Conservation (phyloP, 1,140 invertebrate genomes). For the Nasonia giraulti region DNA sequence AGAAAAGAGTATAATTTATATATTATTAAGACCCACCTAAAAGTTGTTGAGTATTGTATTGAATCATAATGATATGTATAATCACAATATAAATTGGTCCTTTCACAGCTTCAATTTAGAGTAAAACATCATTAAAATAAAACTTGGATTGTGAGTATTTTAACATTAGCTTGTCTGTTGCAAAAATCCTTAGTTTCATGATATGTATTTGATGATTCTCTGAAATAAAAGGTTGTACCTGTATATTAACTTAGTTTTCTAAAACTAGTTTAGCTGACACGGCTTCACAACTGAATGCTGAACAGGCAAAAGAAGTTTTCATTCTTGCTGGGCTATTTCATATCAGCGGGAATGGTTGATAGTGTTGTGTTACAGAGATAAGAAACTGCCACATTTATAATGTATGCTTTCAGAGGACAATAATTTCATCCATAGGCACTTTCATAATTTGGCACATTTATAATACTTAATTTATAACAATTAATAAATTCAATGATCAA, state of each 20-base stretch:
- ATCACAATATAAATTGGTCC: background rate
- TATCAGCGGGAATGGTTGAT: conserved; percentile 43
- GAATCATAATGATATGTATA: conserved; percentile 29
- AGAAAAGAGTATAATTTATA: too few species aligned
- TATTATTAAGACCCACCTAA: conserved; percentile 25
- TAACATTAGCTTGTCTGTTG: background rate
- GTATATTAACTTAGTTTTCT: background rate
- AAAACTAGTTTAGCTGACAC: conserved; percentile 1
- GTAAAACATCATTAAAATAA: conserved; percentile 1
- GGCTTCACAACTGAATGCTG: conserved; percentile 21
- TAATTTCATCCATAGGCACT: background rate
- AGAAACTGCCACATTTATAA: conserved; percentile 26
- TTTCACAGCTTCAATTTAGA: conserved; percentile 1
- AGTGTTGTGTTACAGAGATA: conserved; percentile 40
- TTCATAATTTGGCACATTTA: too few species aligned
- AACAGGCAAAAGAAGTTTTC: conserved; percentile 30
- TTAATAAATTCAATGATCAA: too few species aligned
- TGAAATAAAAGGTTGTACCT: conserved; percentile 17
- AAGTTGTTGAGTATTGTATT: background rate
- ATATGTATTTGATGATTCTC: conserved; percentile 23
- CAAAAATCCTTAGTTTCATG: background rate
- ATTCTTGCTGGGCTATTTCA: conserved; percentile 25
- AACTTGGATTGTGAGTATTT: background rate
- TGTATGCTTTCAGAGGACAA: background rate
- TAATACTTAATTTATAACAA: too few species aligned